Conservation (phyloP, 2,113 vertebrate species). For the Alosa alosa region DNA sequence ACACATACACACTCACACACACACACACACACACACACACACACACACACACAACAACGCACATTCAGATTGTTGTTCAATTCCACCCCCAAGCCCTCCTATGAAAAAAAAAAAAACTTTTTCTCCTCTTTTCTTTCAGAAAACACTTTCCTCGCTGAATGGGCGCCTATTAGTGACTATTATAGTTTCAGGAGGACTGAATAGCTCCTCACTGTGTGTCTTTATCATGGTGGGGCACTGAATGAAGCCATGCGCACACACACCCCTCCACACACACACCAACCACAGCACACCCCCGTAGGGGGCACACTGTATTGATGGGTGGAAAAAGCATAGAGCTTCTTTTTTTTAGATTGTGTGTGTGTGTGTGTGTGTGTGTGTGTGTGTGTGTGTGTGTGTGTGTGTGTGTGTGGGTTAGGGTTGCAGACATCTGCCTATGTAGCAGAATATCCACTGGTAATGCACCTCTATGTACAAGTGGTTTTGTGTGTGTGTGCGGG, state of each 20-base stretch:
- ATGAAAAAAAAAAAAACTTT: conserved; percentile 22
- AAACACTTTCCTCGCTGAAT: conserved; percentile 79
- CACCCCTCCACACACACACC: conserved; percentile 25
- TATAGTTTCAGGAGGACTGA: conserved; percentile 72
- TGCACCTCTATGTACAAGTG: not conserved
- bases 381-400: conserved; percentile 45
- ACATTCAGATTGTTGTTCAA: conserved; percentile 74
- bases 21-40: no score
- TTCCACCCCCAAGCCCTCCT: conserved; percentile 32
- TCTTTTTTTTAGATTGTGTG: conserved; percentile 37
- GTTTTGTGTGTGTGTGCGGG: conserved; percentile 39
- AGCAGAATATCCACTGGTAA: no score
- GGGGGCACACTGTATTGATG: conserved; percentile 65
- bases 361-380: conserved; percentile 35
- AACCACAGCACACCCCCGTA: conserved; percentile 43
- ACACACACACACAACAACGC: conserved; percentile 63
- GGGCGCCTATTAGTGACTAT: conserved; percentile 81
- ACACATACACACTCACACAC: not conserved
- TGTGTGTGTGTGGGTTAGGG: not conserved
- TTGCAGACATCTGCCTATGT: no score
- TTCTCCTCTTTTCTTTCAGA: conserved; percentile 59
- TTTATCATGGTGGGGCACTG: conserved; percentile 70
- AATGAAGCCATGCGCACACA: conserved; percentile 58
- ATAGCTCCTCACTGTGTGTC: conserved; percentile 76
- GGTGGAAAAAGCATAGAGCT: conserved; percentile 48